Evolutionary conservation across 2,797 vertebrate species (phyloP), one percentile per base, ranked within the genome.

Genomic region (Danio choprae): DNA sequence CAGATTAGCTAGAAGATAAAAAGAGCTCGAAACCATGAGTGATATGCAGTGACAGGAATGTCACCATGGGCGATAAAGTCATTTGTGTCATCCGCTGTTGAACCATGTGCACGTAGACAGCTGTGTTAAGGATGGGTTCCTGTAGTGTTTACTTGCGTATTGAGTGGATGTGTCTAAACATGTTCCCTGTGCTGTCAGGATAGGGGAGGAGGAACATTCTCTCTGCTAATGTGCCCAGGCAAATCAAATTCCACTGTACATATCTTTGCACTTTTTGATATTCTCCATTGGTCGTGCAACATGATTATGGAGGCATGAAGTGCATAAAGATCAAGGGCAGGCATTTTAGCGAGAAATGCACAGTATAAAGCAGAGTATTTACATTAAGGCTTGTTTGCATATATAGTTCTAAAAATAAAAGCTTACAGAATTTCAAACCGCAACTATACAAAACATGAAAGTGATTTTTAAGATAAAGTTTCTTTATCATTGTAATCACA

Each of bases 241-340:
- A 86, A 62, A 88, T 88, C 88, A 80, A 84, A 87, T 88, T 91
- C 85, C 83, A 83, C 8, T 69, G 11, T 82, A 51, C 18, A 81
- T 62, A 63, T 40, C 38, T 73, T n/a, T 29, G 63, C 22, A 41
- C 12, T 20, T 22, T 56, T 22, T 22, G 18, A 59, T 38, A 16
- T 76, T 71, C 6, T 40, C 46, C 20, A 43, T 6, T 59, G 12
- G 36, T 29, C 12, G 15, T 13, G 7, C 16, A 60, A 46, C 63
- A 50, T 0, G 9, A 67, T 80, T n/a, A 56, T 65, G 5, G 59
- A 55, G 7, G 50, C 63, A 58, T 56, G 15, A 67, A 55, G 29
- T 62, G 15, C 43, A 50, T 40, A 50, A 41, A 46, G 7, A 18
- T 36, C 40, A n/a, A 18, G 5, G 41, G 40, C 1, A 41, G 4